Conservation (phyloP, 2,888 invertebrate species). For the Drosophila ezoana region DNA sequence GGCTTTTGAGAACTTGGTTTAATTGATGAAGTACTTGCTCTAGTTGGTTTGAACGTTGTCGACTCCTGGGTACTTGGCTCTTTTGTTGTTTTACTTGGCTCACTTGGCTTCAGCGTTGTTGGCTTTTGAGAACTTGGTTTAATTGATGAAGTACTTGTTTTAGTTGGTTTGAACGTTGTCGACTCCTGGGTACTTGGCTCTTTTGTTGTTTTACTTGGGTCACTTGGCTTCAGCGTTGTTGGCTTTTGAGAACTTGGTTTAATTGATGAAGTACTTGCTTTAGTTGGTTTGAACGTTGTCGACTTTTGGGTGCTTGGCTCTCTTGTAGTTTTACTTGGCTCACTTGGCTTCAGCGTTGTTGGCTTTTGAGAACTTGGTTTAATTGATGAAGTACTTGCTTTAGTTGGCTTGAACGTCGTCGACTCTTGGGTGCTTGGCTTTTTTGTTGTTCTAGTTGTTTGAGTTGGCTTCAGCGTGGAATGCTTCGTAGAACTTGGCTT, state of each 20-base stretch:
- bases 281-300: not conserved
- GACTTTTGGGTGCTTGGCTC: not conserved
- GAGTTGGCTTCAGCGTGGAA: too few species aligned
- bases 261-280: not conserved
- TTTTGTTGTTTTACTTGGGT: not conserved
- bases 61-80: not conserved
- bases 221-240: not conserved
- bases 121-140: not conserved
- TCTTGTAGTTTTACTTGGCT: not conserved
- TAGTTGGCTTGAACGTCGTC: too few species aligned
- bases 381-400: too few species aligned
- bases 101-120: not conserved
- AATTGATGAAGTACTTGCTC: not conserved
- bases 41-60: not conserved
- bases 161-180: accelerated
- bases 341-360: not conserved
- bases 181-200: not conserved
- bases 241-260: too few species aligned
- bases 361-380: not conserved
- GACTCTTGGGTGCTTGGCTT: slow-evolving; percentile 6
- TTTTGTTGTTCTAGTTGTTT: not conserved
- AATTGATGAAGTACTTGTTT: not conserved
- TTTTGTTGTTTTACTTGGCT: not conserved
- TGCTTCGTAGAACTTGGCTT: not conserved
- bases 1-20: not conserved